Base-by-base conservation (phyloP, 2,888 invertebrate genomes). In the Escarpia spicata region DNA sequence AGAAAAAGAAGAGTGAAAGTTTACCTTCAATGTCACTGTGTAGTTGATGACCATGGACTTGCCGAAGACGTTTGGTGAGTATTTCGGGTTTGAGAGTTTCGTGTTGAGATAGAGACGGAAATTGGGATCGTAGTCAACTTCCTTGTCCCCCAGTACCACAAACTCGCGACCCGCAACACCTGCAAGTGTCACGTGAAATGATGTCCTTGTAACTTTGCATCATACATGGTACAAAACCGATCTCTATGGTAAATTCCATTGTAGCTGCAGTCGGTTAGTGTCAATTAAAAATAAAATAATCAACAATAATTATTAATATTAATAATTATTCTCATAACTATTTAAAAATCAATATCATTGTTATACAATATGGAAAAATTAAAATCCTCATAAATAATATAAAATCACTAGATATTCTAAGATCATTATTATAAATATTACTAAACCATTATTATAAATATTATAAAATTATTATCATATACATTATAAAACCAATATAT, bases 41-140 rank as follows among this genome's bases (percentile, higher is more conserved):
- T 98, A 99, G 97, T 99, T 99, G 94, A 99, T 98, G 91, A 99
- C 98, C 94, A 98, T 97, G 0, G 98, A 98, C 95, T 98, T 98
- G 0, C 98, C 98, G 96, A 98, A 99, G 0, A 98, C 97, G 9
- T 98, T 97, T 0, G 99, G 98, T 96, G 98, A 98, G 95, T 98
- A 98, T 95, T 97, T 97, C 0, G 99, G 99, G 97, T 99, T 99
- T 10, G 98, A 97, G 92, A 98, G 97, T 96, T 99, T 99, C 0
- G 98, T 98, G 91, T 98, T 98, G 93, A 99, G 97, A 96, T 99
- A 99, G 97, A 99, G 97, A 91, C 98, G 97, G 97, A 98, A 99
- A 95, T 98, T 98, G 0, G 98, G 97, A 97, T 99, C 98, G 96
- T 98, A 98, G 96, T 99, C 99, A 15, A 99, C 98, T 96, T 99